phyloP scores from a whole-genome alignment of 1,140 invertebrate species.

The Berghia stephanieae region DNA sequence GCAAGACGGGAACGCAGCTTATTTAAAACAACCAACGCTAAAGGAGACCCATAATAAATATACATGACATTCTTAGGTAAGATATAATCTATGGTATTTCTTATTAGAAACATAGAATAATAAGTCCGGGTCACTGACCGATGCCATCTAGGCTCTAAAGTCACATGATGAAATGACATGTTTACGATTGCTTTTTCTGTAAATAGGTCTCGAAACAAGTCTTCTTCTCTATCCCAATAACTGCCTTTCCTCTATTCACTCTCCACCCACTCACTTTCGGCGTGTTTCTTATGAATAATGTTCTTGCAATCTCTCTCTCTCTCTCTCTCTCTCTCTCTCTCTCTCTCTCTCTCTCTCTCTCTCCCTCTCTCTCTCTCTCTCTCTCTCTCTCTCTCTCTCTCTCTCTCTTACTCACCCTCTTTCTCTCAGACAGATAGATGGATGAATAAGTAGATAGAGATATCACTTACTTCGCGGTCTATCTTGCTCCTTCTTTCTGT shows the following conservation, averaged over 20 bases:
- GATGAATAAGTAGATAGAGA: not conserved
- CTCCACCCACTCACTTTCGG: not conserved
- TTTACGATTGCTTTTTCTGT: not conserved
- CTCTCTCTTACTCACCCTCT: not conserved
- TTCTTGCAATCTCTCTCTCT: not conserved
- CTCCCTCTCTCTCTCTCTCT: slow-evolving; percentile 11
- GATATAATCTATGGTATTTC: no score
- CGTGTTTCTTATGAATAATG: not conserved
- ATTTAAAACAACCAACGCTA: no score
- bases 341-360: not conserved
- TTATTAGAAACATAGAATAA: no score
- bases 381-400: not conserved
- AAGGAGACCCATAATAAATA: no score
- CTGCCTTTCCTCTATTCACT: not conserved
- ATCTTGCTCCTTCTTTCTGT: not conserved
- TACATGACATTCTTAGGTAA: no score
- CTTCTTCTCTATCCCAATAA: not conserved
- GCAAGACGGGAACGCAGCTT: no score
- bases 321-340: not conserved
- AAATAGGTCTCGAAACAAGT: no score
- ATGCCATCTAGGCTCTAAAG: no score
- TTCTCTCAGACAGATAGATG: not conserved
- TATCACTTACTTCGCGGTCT: not conserved
- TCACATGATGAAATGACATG: no score
- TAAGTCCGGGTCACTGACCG: no score